Evolutionary conservation across 2,888 invertebrate genomes (phyloP).

Genomic region (Folsomia candida): DNA sequence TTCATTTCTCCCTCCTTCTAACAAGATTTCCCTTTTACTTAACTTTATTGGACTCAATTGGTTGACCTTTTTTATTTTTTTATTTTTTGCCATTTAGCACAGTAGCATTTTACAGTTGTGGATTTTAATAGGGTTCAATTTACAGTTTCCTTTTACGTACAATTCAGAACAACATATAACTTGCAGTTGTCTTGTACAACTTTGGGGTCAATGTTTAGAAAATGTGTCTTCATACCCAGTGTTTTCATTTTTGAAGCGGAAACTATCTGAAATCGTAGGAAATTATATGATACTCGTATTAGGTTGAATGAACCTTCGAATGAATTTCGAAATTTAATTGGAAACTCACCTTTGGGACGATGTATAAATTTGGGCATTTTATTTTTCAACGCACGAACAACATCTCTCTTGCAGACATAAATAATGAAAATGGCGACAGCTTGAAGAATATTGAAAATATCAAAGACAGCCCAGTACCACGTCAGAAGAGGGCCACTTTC

Average conservation of each 20-base stretch:
- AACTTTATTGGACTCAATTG: conserved; percentile 3
- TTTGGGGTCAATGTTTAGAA: too few relatives aligned
- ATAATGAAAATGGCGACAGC: conserved; percentile 47
- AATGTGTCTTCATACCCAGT: background rate
- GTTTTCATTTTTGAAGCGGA: background rate
- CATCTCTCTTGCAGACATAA: conserved; percentile 49
- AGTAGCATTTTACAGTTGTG: too few relatives aligned
- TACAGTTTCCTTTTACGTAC: background rate
- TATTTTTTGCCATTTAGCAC: background rate
- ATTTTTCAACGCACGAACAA: conserved; percentile 30
- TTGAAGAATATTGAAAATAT: conserved; percentile 46
- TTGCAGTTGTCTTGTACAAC: too few relatives aligned
- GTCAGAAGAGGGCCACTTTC: conserved; percentile 25
- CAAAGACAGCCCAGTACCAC: conserved; percentile 48
- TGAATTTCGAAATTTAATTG: background rate
- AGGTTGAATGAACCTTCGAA: background rate
- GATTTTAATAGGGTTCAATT: background rate
- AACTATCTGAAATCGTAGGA: background rate
- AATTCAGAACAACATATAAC: too few relatives aligned
- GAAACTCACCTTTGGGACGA: background rate
- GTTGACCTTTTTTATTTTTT: background rate
- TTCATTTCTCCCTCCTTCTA: background rate
- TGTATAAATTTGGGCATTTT: background rate
- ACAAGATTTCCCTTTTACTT: background rate
- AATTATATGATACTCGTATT: too few relatives aligned